Base-by-base conservation (phyloP, 1,140 invertebrate genomes). In the Lasioglossum baleicum region DNA sequence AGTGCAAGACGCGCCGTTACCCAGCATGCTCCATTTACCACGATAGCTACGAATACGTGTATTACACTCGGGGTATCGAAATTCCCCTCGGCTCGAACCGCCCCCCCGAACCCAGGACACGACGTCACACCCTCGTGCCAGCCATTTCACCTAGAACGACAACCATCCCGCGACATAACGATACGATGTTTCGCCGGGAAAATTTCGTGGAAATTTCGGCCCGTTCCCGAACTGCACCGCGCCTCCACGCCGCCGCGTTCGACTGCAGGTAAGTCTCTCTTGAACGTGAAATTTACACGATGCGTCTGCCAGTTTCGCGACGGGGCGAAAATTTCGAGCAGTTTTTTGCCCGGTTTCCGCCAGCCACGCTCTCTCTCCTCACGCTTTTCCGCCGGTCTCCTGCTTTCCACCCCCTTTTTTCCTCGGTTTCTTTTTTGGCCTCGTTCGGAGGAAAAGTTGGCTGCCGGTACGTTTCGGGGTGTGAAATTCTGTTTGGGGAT, bases 1-100 rank as follows among this genome's bases (percentile, higher is more conserved):
- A 61, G 48, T 51, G 63, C 48, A 65, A 72, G 76, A 85, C 80
- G 83, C 80, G 81, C 66, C 77, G 85, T 85, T 88, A 88, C 71
- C 73, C 87, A 68, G 81, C 79, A 85, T 74, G 86, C 87, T 75
- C 85, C 88, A 90, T 89, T 90, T 89, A 87, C 88, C 75, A 42
- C 80, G 83, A 88, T 88, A 83, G 81, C 81, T 88, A 87, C 78
- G 82, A 87, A 87, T 88, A 87, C 88, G 69, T 82, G 75, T 88
- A 88, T 89, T 85, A 87, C 78, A 75, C 56, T 56, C 73, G n/a
- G 15, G 35, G 82, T 67, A 83, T 81, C 82, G 82, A 81, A 85
- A 81, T 65, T 70, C 48, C 67, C 64, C 53, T 35, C 56, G 11
- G 11, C 68, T 67, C 40, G 7, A 10, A 2, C 7, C 13, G 10